Evolutionary conservation across 2,113 vertebrate species (phyloP).

Genomic region (Stictonetta naevosa): DNA sequence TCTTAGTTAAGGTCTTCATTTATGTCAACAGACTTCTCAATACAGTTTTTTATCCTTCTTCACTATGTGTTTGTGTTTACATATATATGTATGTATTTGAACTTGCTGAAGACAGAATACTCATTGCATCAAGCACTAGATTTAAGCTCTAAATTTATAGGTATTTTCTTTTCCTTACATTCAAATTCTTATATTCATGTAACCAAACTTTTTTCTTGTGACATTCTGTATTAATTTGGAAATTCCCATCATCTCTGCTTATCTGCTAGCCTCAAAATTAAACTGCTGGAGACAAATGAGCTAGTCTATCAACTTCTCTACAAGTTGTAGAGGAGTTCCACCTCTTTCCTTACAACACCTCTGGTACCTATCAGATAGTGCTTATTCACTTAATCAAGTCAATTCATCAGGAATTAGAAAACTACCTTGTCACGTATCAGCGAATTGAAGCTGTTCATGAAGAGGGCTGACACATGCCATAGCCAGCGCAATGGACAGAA

Average conservation of each 20-base stretch:
- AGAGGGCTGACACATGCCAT: neutral
- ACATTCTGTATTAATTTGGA: neutral
- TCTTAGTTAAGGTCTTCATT: neutral
- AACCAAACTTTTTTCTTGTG: neutral
- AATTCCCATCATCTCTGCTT: neutral
- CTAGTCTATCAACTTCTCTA: neutral
- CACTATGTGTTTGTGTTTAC: neutral
- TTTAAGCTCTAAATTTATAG: neutral
- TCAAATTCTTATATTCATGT: neutral
- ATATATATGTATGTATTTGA: neutral
- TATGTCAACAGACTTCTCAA: neutral
- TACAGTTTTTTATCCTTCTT: neutral
- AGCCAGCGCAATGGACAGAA: neutral
- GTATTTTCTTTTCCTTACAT: neutral
- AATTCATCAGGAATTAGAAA: neutral
- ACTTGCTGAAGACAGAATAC: neutral
- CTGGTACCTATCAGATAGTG: neutral
- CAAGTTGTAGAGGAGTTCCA: neutral
- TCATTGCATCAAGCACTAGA: neutral
- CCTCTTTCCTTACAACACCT: neutral
- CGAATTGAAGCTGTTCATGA: neutral
- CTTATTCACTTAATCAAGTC: neutral
- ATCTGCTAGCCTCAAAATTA: neutral
- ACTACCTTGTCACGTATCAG: neutral
- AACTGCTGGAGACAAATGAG: neutral